Evolutionary conservation across 2,888 invertebrate genomes (phyloP).

Genomic region (Acanthacorydalis orientalis): DNA sequence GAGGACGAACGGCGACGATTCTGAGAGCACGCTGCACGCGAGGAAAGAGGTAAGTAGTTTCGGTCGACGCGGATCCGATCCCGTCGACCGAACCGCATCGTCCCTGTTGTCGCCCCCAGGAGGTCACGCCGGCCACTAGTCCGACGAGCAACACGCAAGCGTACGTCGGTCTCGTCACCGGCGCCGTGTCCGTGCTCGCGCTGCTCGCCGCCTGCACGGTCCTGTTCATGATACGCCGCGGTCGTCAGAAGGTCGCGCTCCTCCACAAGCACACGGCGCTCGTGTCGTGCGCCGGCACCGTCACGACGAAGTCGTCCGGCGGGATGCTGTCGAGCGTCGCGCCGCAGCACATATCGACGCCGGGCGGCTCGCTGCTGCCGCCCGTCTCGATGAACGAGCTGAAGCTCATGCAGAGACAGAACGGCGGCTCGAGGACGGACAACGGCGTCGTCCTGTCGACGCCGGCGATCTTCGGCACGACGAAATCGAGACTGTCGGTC

Average conservation of each 20-base stretch:
- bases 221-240: slow-evolving; percentile 44
- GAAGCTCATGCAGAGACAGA: too few relatives aligned
- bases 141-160: slow-evolving; percentile 38
- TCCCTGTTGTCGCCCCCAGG: slow-evolving; percentile 14
- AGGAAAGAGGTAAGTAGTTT: slow-evolving; percentile 18
- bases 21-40: slow-evolving; percentile 15
- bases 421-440: too few relatives aligned
- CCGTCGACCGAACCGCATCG: too few relatives aligned
- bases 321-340: slow-evolving; percentile 41
- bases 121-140: slow-evolving; percentile 38
- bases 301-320: slow-evolving; percentile 29
- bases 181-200: slow-evolving; percentile 46
- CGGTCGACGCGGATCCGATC: too few relatives aligned
- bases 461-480: too few relatives aligned
- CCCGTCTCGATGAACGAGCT: too few relatives aligned
- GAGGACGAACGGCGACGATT: too few relatives aligned
- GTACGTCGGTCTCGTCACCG: slow-evolving; percentile 41
- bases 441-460: too few relatives aligned
- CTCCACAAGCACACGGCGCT: slow-evolving; percentile 43
- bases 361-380: slow-evolving; percentile 11
- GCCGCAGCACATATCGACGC: slow-evolving; percentile 35
- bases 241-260: slow-evolving; percentile 31
- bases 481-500: too few relatives aligned
- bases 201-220: slow-evolving; percentile 45
- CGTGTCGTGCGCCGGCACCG: slow-evolving; percentile 28